A percentile compares a stretch with the other conserved stretches of the same genome.
Evolutionary conservation across 2,797 vertebrate genomes (phyloP).

Genomic region (Echeneis naucrates): DNA sequence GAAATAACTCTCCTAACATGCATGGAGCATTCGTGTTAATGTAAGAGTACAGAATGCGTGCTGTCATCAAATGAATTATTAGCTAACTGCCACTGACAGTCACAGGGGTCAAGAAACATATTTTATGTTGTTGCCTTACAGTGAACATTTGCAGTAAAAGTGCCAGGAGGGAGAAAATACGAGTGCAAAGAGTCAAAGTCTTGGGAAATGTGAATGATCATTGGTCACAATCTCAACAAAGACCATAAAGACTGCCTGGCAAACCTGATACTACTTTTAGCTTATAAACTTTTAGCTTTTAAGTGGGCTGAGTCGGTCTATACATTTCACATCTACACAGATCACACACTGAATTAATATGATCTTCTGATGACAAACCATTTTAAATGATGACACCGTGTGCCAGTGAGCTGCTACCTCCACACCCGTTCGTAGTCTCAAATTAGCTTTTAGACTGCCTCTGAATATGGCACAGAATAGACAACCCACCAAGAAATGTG

Average conservation of each 20-base stretch:
- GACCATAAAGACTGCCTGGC: neutral
- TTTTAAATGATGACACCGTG: conserved; percentile 20
- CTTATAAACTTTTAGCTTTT: too few species aligned
- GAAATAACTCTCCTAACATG: conserved; percentile 66
- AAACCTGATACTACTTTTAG: neutral
- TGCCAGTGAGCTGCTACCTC: conserved; percentile 37
- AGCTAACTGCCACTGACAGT: conserved; percentile 3
- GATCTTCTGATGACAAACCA: conserved; percentile 16
- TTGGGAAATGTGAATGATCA: conserved; percentile 14
- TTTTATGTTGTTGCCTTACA: conserved; percentile 16
- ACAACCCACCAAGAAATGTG: conserved; percentile 46
- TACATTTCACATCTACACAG: conserved; percentile 15
- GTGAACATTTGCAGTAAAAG: conserved; percentile 21
- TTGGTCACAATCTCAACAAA: conserved; percentile 10
- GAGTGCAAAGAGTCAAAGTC: conserved; percentile 8
- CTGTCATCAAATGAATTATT: conserved; percentile 36
- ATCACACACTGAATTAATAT: conserved; percentile 25
- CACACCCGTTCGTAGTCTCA: conserved; percentile 41
- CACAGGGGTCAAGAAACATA: conserved; percentile 36
- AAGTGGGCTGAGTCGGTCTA: neutral
- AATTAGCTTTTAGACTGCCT: conserved; percentile 51
- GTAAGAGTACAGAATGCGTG: conserved; percentile 13
- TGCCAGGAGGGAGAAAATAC: conserved; percentile 16
- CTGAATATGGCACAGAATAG: conserved; percentile 47
- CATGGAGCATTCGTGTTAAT: conserved; percentile 38